Conservation (phyloP, 2,888 invertebrate genomes). For the Fragum fragum region DNA sequence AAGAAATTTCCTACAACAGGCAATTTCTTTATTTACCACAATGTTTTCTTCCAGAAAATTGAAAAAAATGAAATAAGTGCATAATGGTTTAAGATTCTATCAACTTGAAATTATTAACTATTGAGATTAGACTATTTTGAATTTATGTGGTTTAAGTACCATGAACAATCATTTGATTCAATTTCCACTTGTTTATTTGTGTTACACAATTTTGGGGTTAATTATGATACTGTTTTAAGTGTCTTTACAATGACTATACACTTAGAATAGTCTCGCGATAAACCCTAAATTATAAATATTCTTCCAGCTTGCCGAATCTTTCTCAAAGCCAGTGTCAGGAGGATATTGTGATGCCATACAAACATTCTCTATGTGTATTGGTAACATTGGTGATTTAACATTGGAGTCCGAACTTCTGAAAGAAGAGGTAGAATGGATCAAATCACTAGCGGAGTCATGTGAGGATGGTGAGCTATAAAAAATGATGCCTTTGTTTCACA, state of each 20-base stretch:
- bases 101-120: too few relatives aligned
- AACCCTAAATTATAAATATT: background rate
- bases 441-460: background rate
- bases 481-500: too few relatives aligned
- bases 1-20: background rate
- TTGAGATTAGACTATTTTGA: too few relatives aligned
- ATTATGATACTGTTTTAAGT: too few relatives aligned
- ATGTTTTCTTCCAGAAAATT: slow-evolving; percentile 11
- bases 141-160: too few relatives aligned
- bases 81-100: too few relatives aligned
- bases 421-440: background rate
- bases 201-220: too few relatives aligned
- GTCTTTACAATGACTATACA: too few relatives aligned
- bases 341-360: background rate
- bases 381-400: background rate
- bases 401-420: slow-evolving; percentile 7
- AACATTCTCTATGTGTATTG: background rate
- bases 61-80: too few relatives aligned
- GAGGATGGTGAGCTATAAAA: background rate
- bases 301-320: background rate
- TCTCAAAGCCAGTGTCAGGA: background rate
- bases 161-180: too few relatives aligned
- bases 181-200: too few relatives aligned
- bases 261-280: too few relatives aligned
- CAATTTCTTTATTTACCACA: slow-evolving; percentile 13